Percentiles rank a stretch among this genome's conserved stretches.
These are phyloP conservation scores for Hyles euphorbiae DNA, from an alignment of 1,140 invertebrate species.

Conservation along the genomic window DNA sequence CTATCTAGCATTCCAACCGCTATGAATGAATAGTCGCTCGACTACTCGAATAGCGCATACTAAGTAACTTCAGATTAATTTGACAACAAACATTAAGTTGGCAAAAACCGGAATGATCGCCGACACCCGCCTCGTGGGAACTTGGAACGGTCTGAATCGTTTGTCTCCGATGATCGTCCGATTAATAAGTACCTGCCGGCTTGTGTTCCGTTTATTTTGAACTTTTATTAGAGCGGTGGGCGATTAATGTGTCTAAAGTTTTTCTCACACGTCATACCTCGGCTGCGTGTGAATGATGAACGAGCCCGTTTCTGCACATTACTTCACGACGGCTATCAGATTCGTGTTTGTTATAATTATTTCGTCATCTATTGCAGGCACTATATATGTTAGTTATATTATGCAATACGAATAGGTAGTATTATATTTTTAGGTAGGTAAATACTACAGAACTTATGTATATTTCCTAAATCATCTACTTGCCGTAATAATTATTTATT, in stretches of 20 bases:
- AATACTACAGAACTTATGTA: no score
- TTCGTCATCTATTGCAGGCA: no score
- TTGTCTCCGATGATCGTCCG: slow-evolving; percentile 53
- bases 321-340: no score
- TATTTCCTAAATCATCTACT: no score
- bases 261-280: slow-evolving; percentile 23
- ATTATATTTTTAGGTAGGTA: no score
- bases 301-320: no score
- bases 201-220: slow-evolving; percentile 40
- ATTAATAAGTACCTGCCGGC: slow-evolving; percentile 40
- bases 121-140: slow-evolving; percentile 67
- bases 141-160: slow-evolving; percentile 37
- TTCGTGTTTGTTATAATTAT: no score
- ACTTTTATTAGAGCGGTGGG: slow-evolving; percentile 28
- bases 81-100: slow-evolving; percentile 72
- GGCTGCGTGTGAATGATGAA: no score
- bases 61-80: slow-evolving; percentile 69
- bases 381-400: no score
- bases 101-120: slow-evolving; percentile 64
- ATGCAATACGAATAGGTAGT: no score
- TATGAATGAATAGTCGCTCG: slow-evolving; percentile 71
- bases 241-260: slow-evolving; percentile 25
- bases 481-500: no score
- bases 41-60: slow-evolving; percentile 62
- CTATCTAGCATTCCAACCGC: slow-evolving; percentile 65